Evolutionary conservation across 2,113 vertebrate species (phyloP).

Genomic region (Nymphicus hollandicus): DNA sequence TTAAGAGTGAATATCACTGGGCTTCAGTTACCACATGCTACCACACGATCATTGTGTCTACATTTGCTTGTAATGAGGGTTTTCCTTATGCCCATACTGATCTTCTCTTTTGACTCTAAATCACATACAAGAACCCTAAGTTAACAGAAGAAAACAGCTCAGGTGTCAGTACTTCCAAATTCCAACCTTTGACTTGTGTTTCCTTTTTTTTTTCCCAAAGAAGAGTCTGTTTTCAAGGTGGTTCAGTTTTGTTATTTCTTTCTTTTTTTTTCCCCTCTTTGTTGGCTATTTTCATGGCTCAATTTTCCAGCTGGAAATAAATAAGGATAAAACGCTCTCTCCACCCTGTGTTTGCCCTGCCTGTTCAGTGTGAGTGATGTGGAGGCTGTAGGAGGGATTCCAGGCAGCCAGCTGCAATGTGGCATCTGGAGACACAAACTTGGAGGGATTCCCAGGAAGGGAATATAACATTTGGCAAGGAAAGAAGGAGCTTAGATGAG

Average conservation of each 20-base stretch:
- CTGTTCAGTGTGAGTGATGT: constrained; percentile 18
- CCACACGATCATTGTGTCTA: neutral
- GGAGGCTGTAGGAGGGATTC: constrained; percentile 44
- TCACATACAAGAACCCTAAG: neutral
- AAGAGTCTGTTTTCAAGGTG: neutral
- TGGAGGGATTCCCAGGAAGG: constrained; percentile 60
- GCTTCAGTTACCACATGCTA: neutral
- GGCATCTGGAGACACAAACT: constrained; percentile 59
- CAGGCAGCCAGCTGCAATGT: constrained; percentile 51
- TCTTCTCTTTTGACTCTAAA: neutral
- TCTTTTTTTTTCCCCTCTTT: neutral
- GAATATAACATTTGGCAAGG: constrained; percentile 49
- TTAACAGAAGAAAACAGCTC: neutral
- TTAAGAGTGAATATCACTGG: neutral
- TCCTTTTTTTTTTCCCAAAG: neutral
- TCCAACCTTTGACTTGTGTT: neutral
- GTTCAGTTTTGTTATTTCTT: neutral
- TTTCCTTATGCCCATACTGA: neutral
- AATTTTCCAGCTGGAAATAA: constrained; percentile 1
- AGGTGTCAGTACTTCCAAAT: neutral
- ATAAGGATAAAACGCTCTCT: neutral
- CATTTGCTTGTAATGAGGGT: neutral
- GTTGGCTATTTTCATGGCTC: neutral
- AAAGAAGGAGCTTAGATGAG: constrained; percentile 36
- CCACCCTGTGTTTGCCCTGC: constrained; percentile 31